Evolutionary conservation across 2,888 invertebrate species (phyloP).

Genomic region (Dexiosoma caninum): DNA sequence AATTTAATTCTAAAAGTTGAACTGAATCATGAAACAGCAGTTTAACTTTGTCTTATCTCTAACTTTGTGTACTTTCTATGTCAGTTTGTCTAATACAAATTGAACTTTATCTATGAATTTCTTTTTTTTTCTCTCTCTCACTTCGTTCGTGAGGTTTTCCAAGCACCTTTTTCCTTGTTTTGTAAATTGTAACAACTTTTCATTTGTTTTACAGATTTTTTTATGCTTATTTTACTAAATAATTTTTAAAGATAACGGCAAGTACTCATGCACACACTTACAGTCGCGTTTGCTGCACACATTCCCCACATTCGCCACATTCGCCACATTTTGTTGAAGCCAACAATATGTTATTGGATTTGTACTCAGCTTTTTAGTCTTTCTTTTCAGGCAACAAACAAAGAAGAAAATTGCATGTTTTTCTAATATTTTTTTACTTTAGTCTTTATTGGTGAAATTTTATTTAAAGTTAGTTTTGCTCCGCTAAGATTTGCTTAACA

Average conservation of each 20-base stretch:
- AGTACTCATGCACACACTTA: neutral
- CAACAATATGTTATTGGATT: slow-evolving; percentile 58
- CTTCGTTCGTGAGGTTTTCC: neutral
- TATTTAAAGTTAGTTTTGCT: slow-evolving; percentile 11
- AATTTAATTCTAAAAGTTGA: slow-evolving; percentile 10
- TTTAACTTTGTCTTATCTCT: slow-evolving; percentile 8
- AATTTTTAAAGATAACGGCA: slow-evolving; percentile 27
- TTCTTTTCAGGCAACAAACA: slow-evolving; percentile 22
- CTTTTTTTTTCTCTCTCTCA: neutral
- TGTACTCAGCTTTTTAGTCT: slow-evolving; percentile 2
- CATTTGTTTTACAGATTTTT: slow-evolving; percentile 12
- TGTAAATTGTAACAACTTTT: slow-evolving; percentile 18
- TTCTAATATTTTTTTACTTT: neutral
- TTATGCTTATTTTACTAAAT: slow-evolving; percentile 24
- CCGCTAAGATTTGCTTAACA: slow-evolving; percentile 51
- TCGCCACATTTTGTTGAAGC: slow-evolving; percentile 35
- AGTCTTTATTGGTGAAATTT: neutral
- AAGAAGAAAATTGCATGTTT: slow-evolving; percentile 53
- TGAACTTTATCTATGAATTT: slow-evolving; percentile 58
- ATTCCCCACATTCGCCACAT: no score
- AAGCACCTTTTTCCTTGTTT: slow-evolving; percentile 28
- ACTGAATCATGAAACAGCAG: neutral
- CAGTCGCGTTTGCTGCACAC: no score
- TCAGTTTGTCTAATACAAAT: slow-evolving; percentile 51
- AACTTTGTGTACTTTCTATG: slow-evolving; percentile 7